Base-by-base conservation (phyloP, 2,113 vertebrate genomes). In the Ceyx cyanopectus region DNA sequence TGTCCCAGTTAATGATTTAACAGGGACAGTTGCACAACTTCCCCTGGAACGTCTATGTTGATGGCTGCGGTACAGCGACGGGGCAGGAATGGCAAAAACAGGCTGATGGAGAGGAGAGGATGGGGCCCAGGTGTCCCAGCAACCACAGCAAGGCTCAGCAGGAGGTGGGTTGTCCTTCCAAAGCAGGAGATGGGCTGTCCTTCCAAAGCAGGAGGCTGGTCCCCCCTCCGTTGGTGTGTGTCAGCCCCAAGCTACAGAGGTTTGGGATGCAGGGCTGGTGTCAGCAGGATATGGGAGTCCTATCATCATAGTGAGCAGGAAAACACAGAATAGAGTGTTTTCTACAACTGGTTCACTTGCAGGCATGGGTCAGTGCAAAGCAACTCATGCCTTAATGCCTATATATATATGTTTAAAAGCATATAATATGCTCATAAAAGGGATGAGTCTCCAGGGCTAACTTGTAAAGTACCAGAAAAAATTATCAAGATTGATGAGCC, bases 1-100 rank as follows among this genome's bases (percentile, higher is more conserved):
- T n/a, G 24, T 93, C 89, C 82, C 76, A 65, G 94, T 83, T 93
- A 97, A 96, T 90, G 73, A 95, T 96, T 95, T 85, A 85, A 57
- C 48, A 12, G 84, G 32, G 45, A 67, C 10, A 58, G 76, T 93
- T 97, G 91, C 87, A 62, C 87, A 96, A 93, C 84, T 87, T 91
- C 62, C 63, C 63, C 91, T 87, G 93, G 93, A 96, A 96, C 89
- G 89, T 92, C 94, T 94, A 4, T 40, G 78, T 37, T 65, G 90
- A 91, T 93, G 89, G 93, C 84, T 89, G 93, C 8, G 14, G 92
- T 91, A 94, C 87, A 45, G 45, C 91, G 75, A 26, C 4, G 3
- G 53, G 68, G 68, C 81, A 85, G 89, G 87, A 97, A 96, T 72
- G 93, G 85, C 80, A 80, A 79, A 29, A 89, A 93, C 72, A 94